Evolutionary conservation across 2,797 vertebrate species (phyloP), one percentile per base, ranked within the genome.

Genomic region (Peromyscus aztecus): DNA sequence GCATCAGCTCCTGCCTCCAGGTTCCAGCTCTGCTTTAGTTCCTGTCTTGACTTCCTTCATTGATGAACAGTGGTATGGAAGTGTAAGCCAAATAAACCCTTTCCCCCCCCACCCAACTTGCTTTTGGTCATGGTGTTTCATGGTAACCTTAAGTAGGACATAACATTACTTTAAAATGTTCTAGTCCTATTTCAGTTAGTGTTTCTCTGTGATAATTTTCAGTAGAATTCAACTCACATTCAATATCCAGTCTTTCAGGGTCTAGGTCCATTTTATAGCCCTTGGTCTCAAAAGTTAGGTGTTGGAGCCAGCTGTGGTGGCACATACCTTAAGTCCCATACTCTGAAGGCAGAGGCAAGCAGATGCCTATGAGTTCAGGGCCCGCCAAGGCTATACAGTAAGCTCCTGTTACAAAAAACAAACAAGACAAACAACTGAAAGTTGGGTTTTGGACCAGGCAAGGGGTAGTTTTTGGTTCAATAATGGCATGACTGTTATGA

Each of bases 251-350:
- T n/a, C 4, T 76, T 89, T 89, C 46, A 95, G 34, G 27, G 13
- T 46, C 63, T 91, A 75, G 11, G 12, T 85, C 49, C 61, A 17
- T 69, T 83, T 97, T 87, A 77, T n/a, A 80, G 40, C 21, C 81
- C 14, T 75, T 89, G 80, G 5, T n/a, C 52, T 95, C 87, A 94
- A 94, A 95, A 89, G 67, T 84, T 29, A 69, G 34, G 46, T 69
- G 8, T 37, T 86, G 27, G 82, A 87, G 8, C 34, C 7, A 5
- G 23, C 6, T 69, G 23, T 37, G 34, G 84, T 55, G 23, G 49
- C 16, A 5, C 4, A 40, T 17, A 21, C 14, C 19, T 73, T 57
- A 57, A 57, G 29, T 55, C n/a, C 11, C 16, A 57, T 24, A 40
- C 9, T 57, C n/a, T 40, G n/a, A 40, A 73, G 85, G 85, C 83